These are phyloP conservation scores for Quadriops clusia DNA, from an alignment of 2,888 invertebrate species.

Conservation along the genomic window DNA sequence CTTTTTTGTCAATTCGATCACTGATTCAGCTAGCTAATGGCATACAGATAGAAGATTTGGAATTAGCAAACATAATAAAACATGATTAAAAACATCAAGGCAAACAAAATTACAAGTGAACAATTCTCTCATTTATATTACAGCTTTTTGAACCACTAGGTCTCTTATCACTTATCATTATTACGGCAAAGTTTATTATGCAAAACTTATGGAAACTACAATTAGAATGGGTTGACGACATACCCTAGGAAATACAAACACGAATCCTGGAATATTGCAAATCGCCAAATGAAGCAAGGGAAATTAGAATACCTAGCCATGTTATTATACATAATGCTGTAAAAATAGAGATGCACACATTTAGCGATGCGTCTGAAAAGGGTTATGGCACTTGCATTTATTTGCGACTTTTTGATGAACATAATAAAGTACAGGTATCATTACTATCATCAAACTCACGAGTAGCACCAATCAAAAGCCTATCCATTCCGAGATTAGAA, in stretches of 20 bases:
- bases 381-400: constrained; percentile 19
- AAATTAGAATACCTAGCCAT: constrained; percentile 10
- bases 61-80: too few species aligned
- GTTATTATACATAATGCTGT: constrained; percentile 4
- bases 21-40: too few species aligned
- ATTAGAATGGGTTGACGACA: constrained; percentile 2
- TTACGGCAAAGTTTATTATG: background rate
- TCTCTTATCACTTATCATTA: background rate
- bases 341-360: constrained; percentile 13
- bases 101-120: too few species aligned
- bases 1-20: too few species aligned
- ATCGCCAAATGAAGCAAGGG: constrained; percentile 8
- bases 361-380: constrained; percentile 13
- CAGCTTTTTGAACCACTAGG: constrained; percentile 6
- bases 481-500: too few species aligned
- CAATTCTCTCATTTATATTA: too few species aligned
- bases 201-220: constrained; percentile 1
- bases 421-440: too few species aligned
- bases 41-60: too few species aligned
- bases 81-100: too few species aligned
- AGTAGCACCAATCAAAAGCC: too few species aligned
- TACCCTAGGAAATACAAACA: background rate
- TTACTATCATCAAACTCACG: too few species aligned
- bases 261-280: background rate
- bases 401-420: too few species aligned